phyloP scores from a whole-genome alignment of 2,797 vertebrate species.

The Echiichthys vipera region DNA sequence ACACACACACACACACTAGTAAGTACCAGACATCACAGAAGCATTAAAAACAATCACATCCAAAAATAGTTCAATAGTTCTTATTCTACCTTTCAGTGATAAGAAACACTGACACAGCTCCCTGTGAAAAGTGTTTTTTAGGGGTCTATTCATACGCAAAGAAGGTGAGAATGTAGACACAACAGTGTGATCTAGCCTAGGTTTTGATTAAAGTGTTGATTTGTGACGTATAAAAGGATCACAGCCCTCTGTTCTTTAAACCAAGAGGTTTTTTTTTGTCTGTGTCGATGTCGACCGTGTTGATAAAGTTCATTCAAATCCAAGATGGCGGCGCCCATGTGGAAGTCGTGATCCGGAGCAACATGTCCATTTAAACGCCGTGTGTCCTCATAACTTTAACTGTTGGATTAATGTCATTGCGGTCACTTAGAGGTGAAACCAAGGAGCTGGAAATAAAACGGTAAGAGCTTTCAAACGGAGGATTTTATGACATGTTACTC shows the following conservation, averaged over 20 bases:
- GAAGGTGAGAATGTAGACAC: not conserved
- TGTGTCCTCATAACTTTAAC: not conserved
- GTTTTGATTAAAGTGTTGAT: too few relatives aligned
- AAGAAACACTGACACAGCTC: too few relatives aligned
- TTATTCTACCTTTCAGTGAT: too few relatives aligned
- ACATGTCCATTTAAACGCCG: constrained; percentile 12
- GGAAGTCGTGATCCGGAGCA: constrained; percentile 43
- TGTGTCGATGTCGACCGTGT: constrained; percentile 29
- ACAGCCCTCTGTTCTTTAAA: too few relatives aligned
- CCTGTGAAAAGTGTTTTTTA: too few relatives aligned
- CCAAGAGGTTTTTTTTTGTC: not conserved
- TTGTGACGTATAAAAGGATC: not conserved
- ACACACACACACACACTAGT: not conserved
- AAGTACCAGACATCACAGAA: too few relatives aligned
- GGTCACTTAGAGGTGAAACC: constrained; percentile 15
- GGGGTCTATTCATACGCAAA: too few relatives aligned
- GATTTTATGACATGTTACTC: not conserved
- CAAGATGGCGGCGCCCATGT: constrained; percentile 80
- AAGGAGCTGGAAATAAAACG: constrained; percentile 22
- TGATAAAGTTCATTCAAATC: constrained; percentile 82
- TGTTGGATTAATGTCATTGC: not conserved
- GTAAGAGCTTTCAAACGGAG: constrained; percentile 32
- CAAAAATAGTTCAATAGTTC: too few relatives aligned
- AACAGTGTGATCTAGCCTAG: not conserved
- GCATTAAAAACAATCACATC: too few relatives aligned